These are phyloP conservation scores for Myocastor coypus DNA, from an alignment of 2,113 vertebrate genomes.

Conservation along the genomic window DNA sequence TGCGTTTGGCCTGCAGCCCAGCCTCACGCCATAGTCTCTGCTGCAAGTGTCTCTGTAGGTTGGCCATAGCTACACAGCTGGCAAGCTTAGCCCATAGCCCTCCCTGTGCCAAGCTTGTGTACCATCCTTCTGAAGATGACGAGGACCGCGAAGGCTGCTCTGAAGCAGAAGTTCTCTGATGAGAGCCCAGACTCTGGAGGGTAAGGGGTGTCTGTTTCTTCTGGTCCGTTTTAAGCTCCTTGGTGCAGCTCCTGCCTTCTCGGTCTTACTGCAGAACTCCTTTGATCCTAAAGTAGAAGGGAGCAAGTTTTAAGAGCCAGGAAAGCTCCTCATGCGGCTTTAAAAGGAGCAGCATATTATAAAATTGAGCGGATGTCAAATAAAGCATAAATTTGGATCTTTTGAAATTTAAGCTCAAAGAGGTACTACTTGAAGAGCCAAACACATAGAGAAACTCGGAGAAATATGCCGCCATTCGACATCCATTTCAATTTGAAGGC, in stretches of 20 bases:
- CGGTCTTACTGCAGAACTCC: not conserved
- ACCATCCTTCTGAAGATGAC: constrained; percentile 54
- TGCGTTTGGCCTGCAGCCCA: not conserved
- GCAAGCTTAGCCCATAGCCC: not conserved
- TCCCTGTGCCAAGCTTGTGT: not conserved
- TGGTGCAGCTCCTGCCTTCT: constrained; percentile 50
- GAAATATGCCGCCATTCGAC: not conserved
- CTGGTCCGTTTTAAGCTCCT: constrained; percentile 36
- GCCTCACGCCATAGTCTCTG: not conserved
- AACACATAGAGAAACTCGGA: not conserved
- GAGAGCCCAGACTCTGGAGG: not conserved
- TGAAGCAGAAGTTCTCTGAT: not conserved
- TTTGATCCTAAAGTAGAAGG: constrained; percentile 69
- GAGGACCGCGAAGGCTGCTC: not conserved
- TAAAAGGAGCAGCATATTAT: not conserved
- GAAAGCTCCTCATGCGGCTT: not conserved
- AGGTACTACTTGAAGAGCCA: not conserved
- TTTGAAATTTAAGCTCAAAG: constrained; percentile 57
- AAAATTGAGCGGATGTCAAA: constrained; percentile 55
- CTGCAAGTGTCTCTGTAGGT: not conserved
- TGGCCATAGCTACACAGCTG: not conserved
- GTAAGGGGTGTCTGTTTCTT: not conserved
- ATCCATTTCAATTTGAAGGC: not conserved
- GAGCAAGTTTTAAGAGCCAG: constrained; percentile 59
- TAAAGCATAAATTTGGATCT: constrained; percentile 64